Percentiles rank a stretch among this genome's conserved stretches.
Evolutionary conservation across 2,113 vertebrate species (phyloP).

Genomic region (Uria lomvia): DNA sequence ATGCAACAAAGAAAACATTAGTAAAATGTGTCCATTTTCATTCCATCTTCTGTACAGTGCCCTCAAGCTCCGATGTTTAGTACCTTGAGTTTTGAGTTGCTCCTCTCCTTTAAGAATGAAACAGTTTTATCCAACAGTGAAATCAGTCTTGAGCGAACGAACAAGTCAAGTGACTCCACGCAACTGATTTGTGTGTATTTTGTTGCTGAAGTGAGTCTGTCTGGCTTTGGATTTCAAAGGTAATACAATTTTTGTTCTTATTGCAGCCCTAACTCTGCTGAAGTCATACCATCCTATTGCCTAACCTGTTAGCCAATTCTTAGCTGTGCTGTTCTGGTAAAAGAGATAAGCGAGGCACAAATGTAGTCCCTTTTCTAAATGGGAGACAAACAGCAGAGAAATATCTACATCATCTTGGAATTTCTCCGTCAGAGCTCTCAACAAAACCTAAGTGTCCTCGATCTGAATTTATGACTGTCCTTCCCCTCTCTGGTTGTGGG

Average conservation of each 20-base stretch:
- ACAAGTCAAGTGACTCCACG: background rate
- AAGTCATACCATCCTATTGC: background rate
- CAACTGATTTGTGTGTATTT: fast-evolving
- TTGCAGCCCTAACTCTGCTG: background rate
- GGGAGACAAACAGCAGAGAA: background rate
- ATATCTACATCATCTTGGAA: fast-evolving
- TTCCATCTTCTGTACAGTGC: background rate
- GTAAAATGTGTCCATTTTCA: background rate
- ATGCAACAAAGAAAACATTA: background rate
- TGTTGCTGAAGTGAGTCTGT: fast-evolving
- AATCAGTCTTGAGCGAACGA: background rate
- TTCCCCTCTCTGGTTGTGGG: background rate
- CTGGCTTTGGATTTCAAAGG: background rate
- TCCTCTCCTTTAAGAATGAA: background rate
- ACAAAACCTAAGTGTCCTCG: background rate
- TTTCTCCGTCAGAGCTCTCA: background rate
- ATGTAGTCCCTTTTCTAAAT: background rate
- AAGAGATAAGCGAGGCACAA: background rate
- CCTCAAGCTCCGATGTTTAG: too few relatives aligned
- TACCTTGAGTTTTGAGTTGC: background rate
- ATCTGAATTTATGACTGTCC: background rate
- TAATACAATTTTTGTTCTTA: background rate
- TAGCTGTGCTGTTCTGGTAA: background rate
- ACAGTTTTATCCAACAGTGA: background rate
- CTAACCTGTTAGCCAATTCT: background rate